Base-by-base conservation (phyloP, 1,140 invertebrate genomes). In the Rhynchophorus ferrugineus region DNA sequence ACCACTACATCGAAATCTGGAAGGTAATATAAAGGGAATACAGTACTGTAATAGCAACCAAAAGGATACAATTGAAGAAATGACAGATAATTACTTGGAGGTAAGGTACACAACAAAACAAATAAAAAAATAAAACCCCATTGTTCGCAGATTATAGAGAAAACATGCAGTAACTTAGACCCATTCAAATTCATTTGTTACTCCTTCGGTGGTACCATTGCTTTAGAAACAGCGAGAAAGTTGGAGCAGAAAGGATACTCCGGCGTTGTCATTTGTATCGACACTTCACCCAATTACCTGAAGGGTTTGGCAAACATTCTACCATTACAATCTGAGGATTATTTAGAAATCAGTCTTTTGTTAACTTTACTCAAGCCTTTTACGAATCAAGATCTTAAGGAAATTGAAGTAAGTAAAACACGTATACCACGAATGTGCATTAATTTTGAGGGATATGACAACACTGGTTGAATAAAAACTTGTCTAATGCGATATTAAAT, bases 11-110 rank as follows among this genome's bases (percentile, higher is more conserved):
- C 69, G 67, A 13, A 69, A 79, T 33, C 65, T 87, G 21, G 72
- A 77, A 47, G 71, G 73, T 53, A 79, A 82, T 57, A 76, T 78
- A 1, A 79, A 81, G 66, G 83, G 81, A 41, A 64, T 89, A 39
- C 85, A 89, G 64, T 75, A 73, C 1, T 72, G 73, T 5, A 62
- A 67, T 8, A 69, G 72, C 14, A 49, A 69, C 39, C 51, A 48
- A 9, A 39, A 65, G 5, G 69, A 72, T 11, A 3, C 14, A 8
- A 38, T 38, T 8, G 8, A 38, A 6, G 8, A 16, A 6, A 11
- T 38, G 36, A 8, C 14, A 13, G 3, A n/a, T n/a, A n/a, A 6
- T 5, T 6, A 38, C 8, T 38, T 16, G 8, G 5, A 11, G 41
- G n/a, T 39, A 7, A 39, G 14, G 8, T 22, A 44, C 24, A 44